Conservation (phyloP, 2,113 vertebrate species). For the Neomonachus schauinslandi region DNA sequence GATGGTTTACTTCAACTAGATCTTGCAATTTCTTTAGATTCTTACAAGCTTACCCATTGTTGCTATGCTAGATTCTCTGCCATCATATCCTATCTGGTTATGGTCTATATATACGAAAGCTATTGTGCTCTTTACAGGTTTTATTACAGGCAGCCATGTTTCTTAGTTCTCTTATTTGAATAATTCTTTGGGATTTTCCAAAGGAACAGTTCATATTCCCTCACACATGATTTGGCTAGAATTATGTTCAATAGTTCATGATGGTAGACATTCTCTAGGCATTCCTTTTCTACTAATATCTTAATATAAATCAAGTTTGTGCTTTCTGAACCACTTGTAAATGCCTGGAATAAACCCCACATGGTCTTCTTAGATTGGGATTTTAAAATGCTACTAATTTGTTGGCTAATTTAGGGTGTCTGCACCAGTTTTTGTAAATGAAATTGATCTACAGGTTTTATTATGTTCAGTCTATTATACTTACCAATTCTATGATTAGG, state of each 20-base stretch:
- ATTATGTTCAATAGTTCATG: background rate
- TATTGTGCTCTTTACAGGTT: background rate
- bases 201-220: background rate
- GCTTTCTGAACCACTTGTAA: background rate
- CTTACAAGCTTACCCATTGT: background rate
- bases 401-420: background rate
- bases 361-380: background rate
- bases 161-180: background rate
- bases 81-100: background rate
- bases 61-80: background rate
- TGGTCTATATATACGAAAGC: background rate
- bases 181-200: background rate
- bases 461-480: background rate
- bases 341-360: background rate
- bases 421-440: conserved; percentile 41
- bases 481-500: background rate
- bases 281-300: background rate
- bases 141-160: background rate
- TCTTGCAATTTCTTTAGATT: background rate
- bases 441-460: background rate
- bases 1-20: background rate
- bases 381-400: background rate
- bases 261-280: background rate
- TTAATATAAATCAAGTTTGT: background rate
- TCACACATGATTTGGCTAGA: background rate